Conservation (phyloP, 2,888 invertebrate species). For the Perizoma flavofasciatum region DNA sequence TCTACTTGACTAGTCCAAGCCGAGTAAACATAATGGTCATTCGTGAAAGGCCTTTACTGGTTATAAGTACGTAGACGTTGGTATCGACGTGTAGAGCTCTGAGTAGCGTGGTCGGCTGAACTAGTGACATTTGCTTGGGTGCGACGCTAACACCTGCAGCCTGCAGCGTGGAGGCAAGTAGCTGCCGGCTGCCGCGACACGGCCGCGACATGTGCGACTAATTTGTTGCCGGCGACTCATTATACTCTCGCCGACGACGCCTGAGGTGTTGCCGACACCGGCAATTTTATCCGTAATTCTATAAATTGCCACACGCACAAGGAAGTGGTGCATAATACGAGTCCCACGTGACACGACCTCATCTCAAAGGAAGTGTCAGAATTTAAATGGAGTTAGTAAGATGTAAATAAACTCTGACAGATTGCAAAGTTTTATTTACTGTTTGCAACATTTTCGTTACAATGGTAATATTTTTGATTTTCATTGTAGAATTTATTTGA, state of each 20-base stretch:
- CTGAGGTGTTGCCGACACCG: constrained; percentile 74
- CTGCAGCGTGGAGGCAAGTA: constrained; percentile 63
- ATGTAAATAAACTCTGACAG: constrained; percentile 13
- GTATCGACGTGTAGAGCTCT: constrained; percentile 27
- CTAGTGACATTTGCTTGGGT: constrained; percentile 66
- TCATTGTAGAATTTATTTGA: background rate
- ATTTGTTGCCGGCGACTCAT: constrained; percentile 77
- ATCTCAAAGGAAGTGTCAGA: constrained; percentile 46
- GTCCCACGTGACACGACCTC: constrained; percentile 47
- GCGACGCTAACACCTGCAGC: constrained; percentile 66
- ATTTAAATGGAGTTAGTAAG: constrained; percentile 29
- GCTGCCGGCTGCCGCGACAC: constrained; percentile 73
- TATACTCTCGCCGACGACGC: constrained; percentile 67
- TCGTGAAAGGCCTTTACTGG: constrained; percentile 24
- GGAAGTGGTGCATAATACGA: constrained; percentile 49
- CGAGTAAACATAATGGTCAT: constrained; percentile 38
- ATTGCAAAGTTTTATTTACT: constrained; percentile 21
- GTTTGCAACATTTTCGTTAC: constrained; percentile 3
- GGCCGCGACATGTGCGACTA: constrained; percentile 78
- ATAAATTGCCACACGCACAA: constrained; percentile 72
- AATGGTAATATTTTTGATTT: background rate
- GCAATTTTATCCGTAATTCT: constrained; percentile 74
- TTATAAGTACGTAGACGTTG: background rate
- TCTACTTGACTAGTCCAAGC: constrained; percentile 33
- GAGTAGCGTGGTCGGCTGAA: constrained; percentile 35